These are phyloP conservation scores for Scolopax rusticola DNA, from an alignment of 2,797 vertebrate species.

Conservation along the genomic window DNA sequence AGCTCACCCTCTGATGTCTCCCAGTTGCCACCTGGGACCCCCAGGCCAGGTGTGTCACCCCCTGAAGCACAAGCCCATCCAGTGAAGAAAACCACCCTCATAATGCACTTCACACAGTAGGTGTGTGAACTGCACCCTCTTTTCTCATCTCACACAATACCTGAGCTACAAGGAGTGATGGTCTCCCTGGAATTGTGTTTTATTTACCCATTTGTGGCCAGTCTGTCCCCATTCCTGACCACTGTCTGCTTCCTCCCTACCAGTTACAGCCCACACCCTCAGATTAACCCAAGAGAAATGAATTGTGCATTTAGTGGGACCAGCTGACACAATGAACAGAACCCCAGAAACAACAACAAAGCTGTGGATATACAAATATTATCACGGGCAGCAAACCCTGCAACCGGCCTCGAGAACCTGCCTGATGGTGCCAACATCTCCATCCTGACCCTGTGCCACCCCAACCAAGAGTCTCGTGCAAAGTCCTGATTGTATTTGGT, in stretches of 20 bases:
- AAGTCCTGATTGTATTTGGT: neutral
- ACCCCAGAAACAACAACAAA: neutral
- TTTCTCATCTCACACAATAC: neutral
- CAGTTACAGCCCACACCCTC: neutral
- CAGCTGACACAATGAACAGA: neutral
- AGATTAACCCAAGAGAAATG: neutral
- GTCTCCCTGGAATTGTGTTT: neutral
- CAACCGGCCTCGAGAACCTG: accelerated
- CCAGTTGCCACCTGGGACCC: neutral
- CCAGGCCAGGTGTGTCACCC: neutral
- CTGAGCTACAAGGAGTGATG: neutral
- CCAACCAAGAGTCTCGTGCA: neutral
- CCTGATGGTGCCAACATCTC: neutral
- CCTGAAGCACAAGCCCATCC: accelerated
- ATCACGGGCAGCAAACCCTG: too few relatives aligned
- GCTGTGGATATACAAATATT: neutral
- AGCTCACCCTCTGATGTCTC: neutral
- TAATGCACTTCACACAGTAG: accelerated
- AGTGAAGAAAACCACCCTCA: neutral
- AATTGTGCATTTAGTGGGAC: accelerated
- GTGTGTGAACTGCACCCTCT: neutral
- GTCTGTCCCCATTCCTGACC: neutral
- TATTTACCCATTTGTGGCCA: neutral
- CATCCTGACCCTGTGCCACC: neutral
- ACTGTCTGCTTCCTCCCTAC: neutral